phyloP scores from a whole-genome alignment of 2,888 invertebrate genomes.

The Lymantria dispar region DNA sequence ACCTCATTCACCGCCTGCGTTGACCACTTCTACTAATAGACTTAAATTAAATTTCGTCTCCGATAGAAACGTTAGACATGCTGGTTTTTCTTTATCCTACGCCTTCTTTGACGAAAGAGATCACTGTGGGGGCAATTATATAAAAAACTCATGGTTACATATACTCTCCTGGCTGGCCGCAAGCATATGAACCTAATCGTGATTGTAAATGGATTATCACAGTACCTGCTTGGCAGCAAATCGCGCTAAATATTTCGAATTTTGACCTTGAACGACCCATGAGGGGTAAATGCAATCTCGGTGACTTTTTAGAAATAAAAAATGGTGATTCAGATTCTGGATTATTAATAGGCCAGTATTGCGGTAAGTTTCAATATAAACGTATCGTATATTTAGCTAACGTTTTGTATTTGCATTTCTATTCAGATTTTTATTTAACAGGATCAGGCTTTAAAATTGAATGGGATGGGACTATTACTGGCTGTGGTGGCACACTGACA shows the following conservation, averaged over 20 bases:
- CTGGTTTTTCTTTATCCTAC: constrained; percentile 90
- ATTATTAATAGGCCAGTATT: constrained; percentile 90
- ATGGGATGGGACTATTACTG: constrained; percentile 75
- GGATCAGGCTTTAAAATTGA: constrained; percentile 86
- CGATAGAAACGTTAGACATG: constrained; percentile 65
- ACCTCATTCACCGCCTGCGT: constrained; percentile 81
- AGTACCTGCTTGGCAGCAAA: constrained; percentile 86
- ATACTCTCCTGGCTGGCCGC: constrained; percentile 90
- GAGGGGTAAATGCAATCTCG: constrained; percentile 54
- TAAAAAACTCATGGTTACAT: constrained; percentile 86
- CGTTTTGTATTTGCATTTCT: constrained; percentile 88
- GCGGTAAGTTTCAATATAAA: constrained; percentile 85
- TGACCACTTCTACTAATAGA: constrained; percentile 86
- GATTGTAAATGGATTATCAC: constrained; percentile 92
- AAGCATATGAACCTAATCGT: constrained; percentile 85
- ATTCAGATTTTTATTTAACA: constrained; percentile 85
- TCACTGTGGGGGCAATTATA: constrained; percentile 88
- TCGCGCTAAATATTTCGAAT: constrained; percentile 84
- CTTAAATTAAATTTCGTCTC: constrained; percentile 87
- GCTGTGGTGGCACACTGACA: constrained; percentile 91
- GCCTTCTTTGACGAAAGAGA: constrained; percentile 63
- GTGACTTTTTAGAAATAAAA: constrained; percentile 80
- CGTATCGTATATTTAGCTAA: constrained; percentile 89
- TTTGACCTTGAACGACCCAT: constrained; percentile 83
- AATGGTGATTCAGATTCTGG: constrained; percentile 89